These are phyloP conservation scores for Trichopria drosophilae DNA, from an alignment of 2,888 invertebrate genomes.

Conservation along the genomic window DNA sequence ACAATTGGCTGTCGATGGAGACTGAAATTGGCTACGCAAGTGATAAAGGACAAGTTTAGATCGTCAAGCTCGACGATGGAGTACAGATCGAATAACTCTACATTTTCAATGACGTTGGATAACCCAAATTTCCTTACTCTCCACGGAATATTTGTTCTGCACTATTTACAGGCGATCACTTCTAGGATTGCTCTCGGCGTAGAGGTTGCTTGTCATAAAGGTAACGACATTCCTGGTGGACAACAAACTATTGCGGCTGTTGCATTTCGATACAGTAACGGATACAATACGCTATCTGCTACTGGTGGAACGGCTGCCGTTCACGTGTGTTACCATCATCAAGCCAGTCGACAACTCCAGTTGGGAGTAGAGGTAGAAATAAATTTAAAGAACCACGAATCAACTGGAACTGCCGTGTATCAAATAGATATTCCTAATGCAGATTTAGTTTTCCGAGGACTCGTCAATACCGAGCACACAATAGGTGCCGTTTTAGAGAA, in stretches of 20 bases:
- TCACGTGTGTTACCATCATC: slow-evolving; percentile 68
- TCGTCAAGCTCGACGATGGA: slow-evolving; percentile 44
- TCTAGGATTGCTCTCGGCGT: slow-evolving; percentile 51
- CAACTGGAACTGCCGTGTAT: slow-evolving; percentile 67
- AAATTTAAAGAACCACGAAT: slow-evolving; percentile 64
- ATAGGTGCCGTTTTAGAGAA: slow-evolving; percentile 69
- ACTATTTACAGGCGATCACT: slow-evolving; percentile 52
- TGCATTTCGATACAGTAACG: slow-evolving; percentile 60
- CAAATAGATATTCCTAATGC: slow-evolving; percentile 67
- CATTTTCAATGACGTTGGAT: slow-evolving; percentile 45
- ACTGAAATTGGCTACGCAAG: slow-evolving; percentile 46
- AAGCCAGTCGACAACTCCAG: slow-evolving; percentile 65
- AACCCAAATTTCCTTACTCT: slow-evolving; percentile 43
- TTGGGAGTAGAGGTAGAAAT: slow-evolving; percentile 71
- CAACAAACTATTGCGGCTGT: slow-evolving; percentile 45
- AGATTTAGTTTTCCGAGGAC: slow-evolving; percentile 65
- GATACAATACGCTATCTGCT: slow-evolving; percentile 70
- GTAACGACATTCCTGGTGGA: slow-evolving; percentile 39
- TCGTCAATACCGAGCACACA: slow-evolving; percentile 63
- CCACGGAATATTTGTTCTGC: slow-evolving; percentile 49
- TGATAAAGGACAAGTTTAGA: slow-evolving; percentile 42
- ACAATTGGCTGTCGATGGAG: slow-evolving; percentile 50
- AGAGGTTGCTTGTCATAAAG: slow-evolving; percentile 48
- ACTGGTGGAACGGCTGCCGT: slow-evolving; percentile 61
- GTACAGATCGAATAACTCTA: slow-evolving; percentile 53